Percentiles rank a stretch among this genome's conserved stretches.
phyloP scores from a whole-genome alignment of 1,140 invertebrate species.

The Drosophila rufa region DNA sequence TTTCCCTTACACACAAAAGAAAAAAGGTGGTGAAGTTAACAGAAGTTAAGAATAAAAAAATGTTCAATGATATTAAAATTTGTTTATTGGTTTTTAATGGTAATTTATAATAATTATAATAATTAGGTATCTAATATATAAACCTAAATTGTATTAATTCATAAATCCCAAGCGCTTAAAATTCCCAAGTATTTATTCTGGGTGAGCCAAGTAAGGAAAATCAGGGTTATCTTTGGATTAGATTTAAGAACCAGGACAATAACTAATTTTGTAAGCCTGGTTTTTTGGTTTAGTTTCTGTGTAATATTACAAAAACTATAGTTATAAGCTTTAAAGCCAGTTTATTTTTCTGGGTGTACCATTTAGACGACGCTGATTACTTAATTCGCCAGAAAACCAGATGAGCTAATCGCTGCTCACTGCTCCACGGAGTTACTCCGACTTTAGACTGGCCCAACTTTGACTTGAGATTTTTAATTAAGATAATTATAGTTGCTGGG shows the following conservation, averaged over 20 bases:
- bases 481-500: conserved; percentile 71
- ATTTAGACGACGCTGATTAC: conserved; percentile 51
- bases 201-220: background rate
- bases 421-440: conserved; percentile 16
- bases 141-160: background rate
- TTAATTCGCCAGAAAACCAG: conserved; percentile 73
- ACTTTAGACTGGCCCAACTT: conserved; percentile 62
- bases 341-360: background rate
- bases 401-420: conserved; percentile 68
- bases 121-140: background rate
- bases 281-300: background rate
- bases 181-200: background rate
- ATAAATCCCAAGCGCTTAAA: background rate
- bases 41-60: background rate
- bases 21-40: background rate
- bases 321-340: rapidly evolving
- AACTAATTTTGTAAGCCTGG: rapidly evolving
- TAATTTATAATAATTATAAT: background rate
- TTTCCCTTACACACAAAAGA: conserved; percentile 11
- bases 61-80: no score
- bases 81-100: no score
- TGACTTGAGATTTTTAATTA: conserved; percentile 80
- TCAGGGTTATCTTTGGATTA: no score
- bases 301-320: background rate
- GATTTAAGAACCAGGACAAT: background rate